Conservation (phyloP, 2,113 vertebrate genomes). For the Seriola rivoliana region DNA sequence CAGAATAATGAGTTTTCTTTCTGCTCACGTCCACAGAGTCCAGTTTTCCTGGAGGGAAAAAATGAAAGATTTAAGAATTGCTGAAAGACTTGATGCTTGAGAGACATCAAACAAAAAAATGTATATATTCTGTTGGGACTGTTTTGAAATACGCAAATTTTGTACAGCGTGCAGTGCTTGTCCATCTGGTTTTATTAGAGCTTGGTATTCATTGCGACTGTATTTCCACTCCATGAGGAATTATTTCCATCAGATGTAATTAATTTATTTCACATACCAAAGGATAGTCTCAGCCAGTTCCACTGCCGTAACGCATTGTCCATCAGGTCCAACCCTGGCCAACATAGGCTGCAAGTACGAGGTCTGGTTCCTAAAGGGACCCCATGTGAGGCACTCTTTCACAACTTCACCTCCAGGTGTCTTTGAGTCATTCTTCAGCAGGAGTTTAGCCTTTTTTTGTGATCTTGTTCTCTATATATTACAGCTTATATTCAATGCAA, state of each 20-base stretch:
- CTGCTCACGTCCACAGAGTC: neutral
- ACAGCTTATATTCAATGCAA: no score
- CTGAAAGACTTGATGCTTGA: constrained; percentile 23
- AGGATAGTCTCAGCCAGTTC: neutral
- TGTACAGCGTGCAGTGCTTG: neutral
- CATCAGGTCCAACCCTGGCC: no score
- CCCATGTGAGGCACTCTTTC: no score
- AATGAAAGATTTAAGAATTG: neutral
- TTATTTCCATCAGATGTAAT: neutral
- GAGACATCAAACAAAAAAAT: constrained; percentile 3
- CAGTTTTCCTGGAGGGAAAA: neutral
- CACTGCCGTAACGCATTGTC: neutral
- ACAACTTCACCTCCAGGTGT: no score
- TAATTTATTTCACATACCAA: neutral
- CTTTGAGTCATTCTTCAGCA: no score
- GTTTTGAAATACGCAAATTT: no score
- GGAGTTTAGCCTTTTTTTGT: no score
- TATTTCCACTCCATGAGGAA: neutral
- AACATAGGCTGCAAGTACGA: no score
- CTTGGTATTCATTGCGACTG: neutral
- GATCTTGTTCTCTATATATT: no score
- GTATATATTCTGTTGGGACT: neutral
- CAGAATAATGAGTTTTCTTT: neutral
- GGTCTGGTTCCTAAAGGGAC: no score
- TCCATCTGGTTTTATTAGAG: neutral